Evolutionary conservation across 2,797 vertebrate species (phyloP).

Genomic region (Pipistrellus nathusii): DNA sequence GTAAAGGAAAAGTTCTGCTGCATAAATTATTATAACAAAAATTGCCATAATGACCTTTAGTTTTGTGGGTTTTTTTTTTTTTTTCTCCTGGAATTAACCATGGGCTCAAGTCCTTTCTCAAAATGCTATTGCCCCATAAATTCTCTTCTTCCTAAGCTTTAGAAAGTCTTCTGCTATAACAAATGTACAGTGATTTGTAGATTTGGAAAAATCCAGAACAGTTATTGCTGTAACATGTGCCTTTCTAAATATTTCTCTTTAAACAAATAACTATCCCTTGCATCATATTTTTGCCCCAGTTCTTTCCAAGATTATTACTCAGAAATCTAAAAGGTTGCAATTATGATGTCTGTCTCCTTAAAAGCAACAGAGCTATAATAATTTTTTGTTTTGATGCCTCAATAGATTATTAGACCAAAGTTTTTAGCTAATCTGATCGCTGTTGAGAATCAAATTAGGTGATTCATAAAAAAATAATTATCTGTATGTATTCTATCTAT

Average conservation of each 20-base stretch:
- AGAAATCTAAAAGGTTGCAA: not conserved
- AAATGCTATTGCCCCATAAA: not conserved
- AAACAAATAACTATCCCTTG: not conserved
- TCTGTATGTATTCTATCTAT: not conserved
- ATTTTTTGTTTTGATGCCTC: not conserved
- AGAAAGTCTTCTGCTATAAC: not conserved
- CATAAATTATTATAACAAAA: slow-evolving; percentile 38
- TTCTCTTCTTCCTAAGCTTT: not conserved
- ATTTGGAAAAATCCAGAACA: slow-evolving; percentile 2
- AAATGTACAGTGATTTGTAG: not conserved
- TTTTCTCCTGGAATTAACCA: not conserved
- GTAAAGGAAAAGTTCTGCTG: not conserved
- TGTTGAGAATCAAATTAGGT: not conserved
- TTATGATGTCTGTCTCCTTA: not conserved
- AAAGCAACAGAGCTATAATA: not conserved
- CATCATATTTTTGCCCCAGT: not conserved
- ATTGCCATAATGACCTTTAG: not conserved
- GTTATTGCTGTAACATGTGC: not conserved
- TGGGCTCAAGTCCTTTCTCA: not conserved
- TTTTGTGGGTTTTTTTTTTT: not conserved
- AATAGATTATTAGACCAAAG: not conserved
- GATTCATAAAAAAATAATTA: slow-evolving; percentile 17
- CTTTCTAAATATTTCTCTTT: not conserved
- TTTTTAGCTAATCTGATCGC: not conserved
- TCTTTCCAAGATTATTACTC: slow-evolving; percentile 13